Percentiles rank a stretch among this genome's conserved stretches.
phyloP scores from a whole-genome alignment of 37 sponge, comb jelly and placozoan genomes.

The Tethya wilhelma region DNA sequence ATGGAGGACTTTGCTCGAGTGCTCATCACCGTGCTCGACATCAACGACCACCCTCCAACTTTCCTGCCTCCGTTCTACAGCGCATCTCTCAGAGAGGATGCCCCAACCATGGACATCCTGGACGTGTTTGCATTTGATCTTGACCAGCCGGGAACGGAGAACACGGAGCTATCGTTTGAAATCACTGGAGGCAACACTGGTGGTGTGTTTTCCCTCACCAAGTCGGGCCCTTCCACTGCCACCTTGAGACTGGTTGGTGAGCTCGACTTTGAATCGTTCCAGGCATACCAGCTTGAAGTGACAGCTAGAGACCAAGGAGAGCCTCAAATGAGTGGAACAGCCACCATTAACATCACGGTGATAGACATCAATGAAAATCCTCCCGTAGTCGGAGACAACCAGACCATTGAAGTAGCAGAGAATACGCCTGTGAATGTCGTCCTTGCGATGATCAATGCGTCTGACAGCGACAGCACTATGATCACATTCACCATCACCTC shows the following conservation, averaged over 20 bases:
- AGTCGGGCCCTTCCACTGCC: neutral
- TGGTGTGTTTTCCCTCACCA: neutral
- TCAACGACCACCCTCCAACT: conserved; percentile 84
- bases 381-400: conserved; percentile 32
- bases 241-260: neutral
- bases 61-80: conserved; percentile 42
- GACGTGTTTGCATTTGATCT: conserved; percentile 52
- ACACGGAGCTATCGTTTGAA: conserved; percentile 35
- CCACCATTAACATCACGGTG: conserved; percentile 38
- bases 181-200: conserved; percentile 11
- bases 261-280: conserved; percentile 48
- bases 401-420: conserved; percentile 56
- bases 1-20: conserved; percentile 10
- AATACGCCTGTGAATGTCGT: neutral
- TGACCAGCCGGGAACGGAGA: conserved; percentile 49
- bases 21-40: conserved; percentile 57
- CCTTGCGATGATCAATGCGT: conserved; percentile 40
- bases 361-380: conserved; percentile 62
- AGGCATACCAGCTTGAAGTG: conserved; percentile 25
- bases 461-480: conserved; percentile 28
- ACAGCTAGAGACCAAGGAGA: conserved; percentile 43
- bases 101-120: neutral
- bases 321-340: conserved; percentile 36
- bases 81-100: conserved; percentile 40
- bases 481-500: conserved; percentile 9